These are phyloP conservation scores for Aix galericulata DNA, from an alignment of 2,113 vertebrate genomes.

Conservation along the genomic window DNA sequence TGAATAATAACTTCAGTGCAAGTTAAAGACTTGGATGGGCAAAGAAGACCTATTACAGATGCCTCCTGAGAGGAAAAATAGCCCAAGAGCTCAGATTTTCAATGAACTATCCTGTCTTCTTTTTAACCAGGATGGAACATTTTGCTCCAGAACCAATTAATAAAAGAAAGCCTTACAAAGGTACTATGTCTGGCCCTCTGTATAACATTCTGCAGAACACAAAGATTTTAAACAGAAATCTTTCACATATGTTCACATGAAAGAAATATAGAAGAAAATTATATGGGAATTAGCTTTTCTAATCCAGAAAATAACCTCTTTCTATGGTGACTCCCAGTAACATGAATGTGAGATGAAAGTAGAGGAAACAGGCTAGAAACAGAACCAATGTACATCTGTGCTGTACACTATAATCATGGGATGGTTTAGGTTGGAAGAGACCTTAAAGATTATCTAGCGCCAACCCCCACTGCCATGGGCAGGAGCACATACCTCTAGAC, in stretches of 20 bases:
- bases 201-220: background rate
- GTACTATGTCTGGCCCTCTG: background rate
- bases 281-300: background rate
- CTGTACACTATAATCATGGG: background rate
- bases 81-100: background rate
- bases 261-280: background rate
- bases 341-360: background rate
- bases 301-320: background rate
- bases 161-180: background rate
- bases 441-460: no score
- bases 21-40: background rate
- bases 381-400: background rate
- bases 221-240: background rate
- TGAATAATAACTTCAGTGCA: conserved; percentile 5
- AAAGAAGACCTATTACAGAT: background rate
- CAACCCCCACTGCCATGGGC: no score
- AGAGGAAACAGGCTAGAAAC: background rate
- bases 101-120: background rate
- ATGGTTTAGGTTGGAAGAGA: no score
- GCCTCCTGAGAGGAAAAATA: background rate
- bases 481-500: no score
- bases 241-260: background rate
- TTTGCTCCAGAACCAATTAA: background rate
- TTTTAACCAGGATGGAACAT: background rate
- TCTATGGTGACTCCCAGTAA: background rate